Evolutionary conservation across 2,888 invertebrate species (phyloP).

Genomic region (Tenodera sinensis): DNA sequence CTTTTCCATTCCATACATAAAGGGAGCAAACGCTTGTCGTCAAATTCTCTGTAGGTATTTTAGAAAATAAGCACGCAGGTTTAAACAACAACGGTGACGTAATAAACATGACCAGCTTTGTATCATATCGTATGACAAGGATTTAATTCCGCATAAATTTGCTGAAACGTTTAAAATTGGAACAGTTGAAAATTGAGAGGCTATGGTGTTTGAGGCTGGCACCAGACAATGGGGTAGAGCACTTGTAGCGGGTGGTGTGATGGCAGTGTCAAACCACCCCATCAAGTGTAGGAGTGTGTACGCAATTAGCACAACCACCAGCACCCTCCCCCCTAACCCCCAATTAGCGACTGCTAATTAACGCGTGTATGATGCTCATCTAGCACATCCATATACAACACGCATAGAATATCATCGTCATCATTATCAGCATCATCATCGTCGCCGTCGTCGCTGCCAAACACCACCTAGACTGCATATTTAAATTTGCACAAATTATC

Average conservation of each 20-base stretch:
- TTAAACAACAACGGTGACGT: not conserved
- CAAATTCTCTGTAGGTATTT: too few relatives aligned
- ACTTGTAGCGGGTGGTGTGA: not conserved
- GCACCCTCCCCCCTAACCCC: not conserved
- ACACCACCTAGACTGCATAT: not conserved
- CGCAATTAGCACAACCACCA: constrained; percentile 13
- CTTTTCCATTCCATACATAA: too few relatives aligned
- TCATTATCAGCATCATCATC: not conserved
- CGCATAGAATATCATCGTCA: constrained; percentile 1
- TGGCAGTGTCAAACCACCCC: constrained; percentile 6
- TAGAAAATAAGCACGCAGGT: too few relatives aligned
- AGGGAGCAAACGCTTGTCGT: too few relatives aligned
- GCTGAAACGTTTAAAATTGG: not conserved
- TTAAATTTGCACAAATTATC: constrained; percentile 18
- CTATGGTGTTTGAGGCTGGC: not conserved
- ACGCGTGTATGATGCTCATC: constrained; percentile 19
- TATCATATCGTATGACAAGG: not conserved
- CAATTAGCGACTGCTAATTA: constrained; percentile 26
- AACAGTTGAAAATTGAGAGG: not conserved
- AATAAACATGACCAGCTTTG: not conserved
- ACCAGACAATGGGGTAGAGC: not conserved
- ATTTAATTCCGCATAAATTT: too few relatives aligned
- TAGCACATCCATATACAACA: constrained; percentile 10
- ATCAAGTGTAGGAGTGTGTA: constrained; percentile 8
- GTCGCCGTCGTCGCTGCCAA: not conserved